phyloP scores from a whole-genome alignment of 2,888 invertebrate species.

The Drosophila nigritarsus region DNA sequence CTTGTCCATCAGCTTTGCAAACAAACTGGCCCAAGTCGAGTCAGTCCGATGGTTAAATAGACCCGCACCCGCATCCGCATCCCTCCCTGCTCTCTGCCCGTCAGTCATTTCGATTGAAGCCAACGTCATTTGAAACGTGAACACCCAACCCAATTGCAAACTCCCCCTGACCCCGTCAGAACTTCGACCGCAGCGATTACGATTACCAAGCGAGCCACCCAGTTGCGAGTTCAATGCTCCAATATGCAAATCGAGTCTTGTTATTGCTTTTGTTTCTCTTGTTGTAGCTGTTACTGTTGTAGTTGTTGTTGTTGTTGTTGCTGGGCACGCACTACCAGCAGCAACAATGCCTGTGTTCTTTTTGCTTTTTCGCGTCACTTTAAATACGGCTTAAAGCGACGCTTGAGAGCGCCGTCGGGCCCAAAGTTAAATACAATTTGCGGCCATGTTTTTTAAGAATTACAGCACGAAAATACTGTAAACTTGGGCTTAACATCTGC shows the following conservation, averaged over 20 bases:
- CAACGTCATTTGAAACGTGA: slow-evolving; percentile 76
- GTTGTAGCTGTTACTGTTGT: not conserved
- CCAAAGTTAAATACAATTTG: slow-evolving; percentile 57
- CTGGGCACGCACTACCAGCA: slow-evolving; percentile 58
- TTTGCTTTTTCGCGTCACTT: slow-evolving; percentile 31
- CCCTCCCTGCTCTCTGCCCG: not conserved
- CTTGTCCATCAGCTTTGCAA: slow-evolving; percentile 74
- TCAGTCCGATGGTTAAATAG: slow-evolving; percentile 24
- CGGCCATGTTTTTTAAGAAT: slow-evolving; percentile 70
- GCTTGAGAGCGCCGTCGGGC: slow-evolving; percentile 20
- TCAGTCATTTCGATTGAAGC: slow-evolving; percentile 55
- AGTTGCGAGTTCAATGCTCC: slow-evolving; percentile 73
- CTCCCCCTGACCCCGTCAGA: slow-evolving; percentile 3
- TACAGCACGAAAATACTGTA: slow-evolving; percentile 66
- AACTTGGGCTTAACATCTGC: slow-evolving; percentile 57
- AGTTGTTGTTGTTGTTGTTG: slow-evolving; percentile 21
- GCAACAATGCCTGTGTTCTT: slow-evolving; percentile 22
- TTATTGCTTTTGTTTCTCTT: slow-evolving; percentile 34
- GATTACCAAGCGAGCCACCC: slow-evolving; percentile 48
- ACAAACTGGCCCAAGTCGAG: slow-evolving; percentile 61
- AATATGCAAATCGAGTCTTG: slow-evolving; percentile 74
- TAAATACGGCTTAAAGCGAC: slow-evolving; percentile 59
- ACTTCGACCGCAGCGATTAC: slow-evolving; percentile 54
- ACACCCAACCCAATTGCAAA: slow-evolving; percentile 41
- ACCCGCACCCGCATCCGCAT: not conserved